These are phyloP conservation scores for Apodemus speciosus DNA, from an alignment of 2,113 vertebrate species.

Conservation along the genomic window DNA sequence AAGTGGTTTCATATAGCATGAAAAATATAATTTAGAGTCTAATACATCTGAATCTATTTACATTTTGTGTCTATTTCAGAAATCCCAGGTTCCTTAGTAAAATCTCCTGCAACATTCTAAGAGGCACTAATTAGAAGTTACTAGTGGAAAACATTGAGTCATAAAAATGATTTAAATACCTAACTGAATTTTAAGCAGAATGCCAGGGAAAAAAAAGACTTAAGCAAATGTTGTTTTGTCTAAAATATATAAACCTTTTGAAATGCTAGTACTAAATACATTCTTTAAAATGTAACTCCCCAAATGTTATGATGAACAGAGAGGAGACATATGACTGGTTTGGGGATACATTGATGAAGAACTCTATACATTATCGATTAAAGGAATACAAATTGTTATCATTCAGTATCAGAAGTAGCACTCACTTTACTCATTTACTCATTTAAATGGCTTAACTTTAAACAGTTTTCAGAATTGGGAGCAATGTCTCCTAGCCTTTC, in stretches of 20 bases:
- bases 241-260: slow-evolving; percentile 59
- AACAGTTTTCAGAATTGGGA: background rate
- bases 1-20: background rate
- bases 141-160: background rate
- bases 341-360: background rate
- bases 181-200: slow-evolving; percentile 49
- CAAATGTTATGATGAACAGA: background rate
- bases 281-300: background rate
- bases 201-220: slow-evolving; percentile 28
- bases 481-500: background rate
- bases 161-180: slow-evolving; percentile 52
- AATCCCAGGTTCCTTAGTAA: background rate
- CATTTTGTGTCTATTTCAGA: background rate
- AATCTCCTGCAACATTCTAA: background rate
- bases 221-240: slow-evolving; percentile 40
- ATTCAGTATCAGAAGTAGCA: background rate
- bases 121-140: slow-evolving; percentile 28
- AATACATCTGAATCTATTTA: background rate
- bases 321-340: background rate
- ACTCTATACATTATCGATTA: background rate
- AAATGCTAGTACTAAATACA: slow-evolving; percentile 49
- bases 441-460: background rate
- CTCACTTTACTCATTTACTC: background rate
- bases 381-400: background rate
- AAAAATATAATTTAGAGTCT: background rate